These are phyloP conservation scores for Temnothorax nylanderi DNA, from an alignment of 1,140 invertebrate species.

Conservation along the genomic window DNA sequence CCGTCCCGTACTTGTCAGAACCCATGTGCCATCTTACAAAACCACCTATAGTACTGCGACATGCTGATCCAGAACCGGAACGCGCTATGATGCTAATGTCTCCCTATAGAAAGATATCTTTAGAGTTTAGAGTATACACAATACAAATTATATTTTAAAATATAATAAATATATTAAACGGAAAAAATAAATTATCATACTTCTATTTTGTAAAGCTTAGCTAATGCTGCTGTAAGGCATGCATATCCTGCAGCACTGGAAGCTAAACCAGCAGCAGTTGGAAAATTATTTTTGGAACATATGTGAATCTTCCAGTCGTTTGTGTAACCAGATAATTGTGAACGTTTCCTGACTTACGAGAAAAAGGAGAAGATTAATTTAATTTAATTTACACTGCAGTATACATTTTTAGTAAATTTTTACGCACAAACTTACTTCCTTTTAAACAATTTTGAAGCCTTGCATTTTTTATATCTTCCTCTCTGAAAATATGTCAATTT, in stretches of 20 bases:
- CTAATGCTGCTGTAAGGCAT: conserved; percentile 91
- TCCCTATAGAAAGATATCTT: conserved; percentile 80
- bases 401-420: conserved; percentile 1
- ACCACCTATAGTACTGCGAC: conserved; percentile 97
- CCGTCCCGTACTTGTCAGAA: conserved; percentile 88
- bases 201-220: conserved; percentile 91
- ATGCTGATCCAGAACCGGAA: conserved; percentile 97
- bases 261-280: conserved; percentile 98
- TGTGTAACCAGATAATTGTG: conserved; percentile 81
- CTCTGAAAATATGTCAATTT: conserved; percentile 84
- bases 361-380: conserved; percentile 40
- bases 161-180: conserved; percentile 23
- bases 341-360: conserved; percentile 84
- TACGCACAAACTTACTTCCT: conserved; percentile 88
- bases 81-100: conserved; percentile 95
- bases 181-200: conserved; percentile 66
- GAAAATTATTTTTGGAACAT: conserved; percentile 99
- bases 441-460: conserved; percentile 92
- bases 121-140: background rate
- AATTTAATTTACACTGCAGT: background rate
- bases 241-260: conserved; percentile 99
- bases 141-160: background rate
- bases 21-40: conserved; percentile 97
- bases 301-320: conserved; percentile 93
- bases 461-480: conserved; percentile 90